Evolutionary conservation across 2,113 vertebrate genomes (phyloP).

Genomic region (Nyctereutes procyonoides): DNA sequence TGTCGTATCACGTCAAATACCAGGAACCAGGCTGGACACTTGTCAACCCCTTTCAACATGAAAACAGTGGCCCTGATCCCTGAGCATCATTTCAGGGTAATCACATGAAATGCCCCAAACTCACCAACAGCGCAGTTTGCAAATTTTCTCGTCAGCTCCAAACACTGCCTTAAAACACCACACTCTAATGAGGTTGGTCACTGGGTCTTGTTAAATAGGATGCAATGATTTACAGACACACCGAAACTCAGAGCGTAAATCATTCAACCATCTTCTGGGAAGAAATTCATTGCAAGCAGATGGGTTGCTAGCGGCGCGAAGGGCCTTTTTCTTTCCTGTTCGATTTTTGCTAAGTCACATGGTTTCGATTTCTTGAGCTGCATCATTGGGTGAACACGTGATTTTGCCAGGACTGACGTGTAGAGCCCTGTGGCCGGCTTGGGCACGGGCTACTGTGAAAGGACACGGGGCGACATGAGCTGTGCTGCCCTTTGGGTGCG

Average conservation of each 20-base stretch:
- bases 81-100: background rate
- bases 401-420: background rate
- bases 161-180: background rate
- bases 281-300: accelerated
- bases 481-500: background rate
- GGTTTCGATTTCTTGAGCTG: background rate
- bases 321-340: no score
- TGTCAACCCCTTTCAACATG: background rate
- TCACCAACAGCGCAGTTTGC: background rate
- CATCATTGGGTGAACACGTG: accelerated
- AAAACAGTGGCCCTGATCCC: background rate
- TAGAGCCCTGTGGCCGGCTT: background rate
- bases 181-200: background rate
- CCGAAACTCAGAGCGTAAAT: accelerated
- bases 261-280: background rate
- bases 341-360: background rate
- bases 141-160: background rate
- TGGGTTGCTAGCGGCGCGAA: no score
- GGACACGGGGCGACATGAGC: background rate
- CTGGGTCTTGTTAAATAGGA: background rate
- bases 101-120: no score
- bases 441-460: background rate
- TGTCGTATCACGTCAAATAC: background rate
- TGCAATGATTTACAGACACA: background rate
- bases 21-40: background rate